These are phyloP conservation scores for Aphelinus certus DNA, from an alignment of 1,140 invertebrate genomes.

Conservation along the genomic window DNA sequence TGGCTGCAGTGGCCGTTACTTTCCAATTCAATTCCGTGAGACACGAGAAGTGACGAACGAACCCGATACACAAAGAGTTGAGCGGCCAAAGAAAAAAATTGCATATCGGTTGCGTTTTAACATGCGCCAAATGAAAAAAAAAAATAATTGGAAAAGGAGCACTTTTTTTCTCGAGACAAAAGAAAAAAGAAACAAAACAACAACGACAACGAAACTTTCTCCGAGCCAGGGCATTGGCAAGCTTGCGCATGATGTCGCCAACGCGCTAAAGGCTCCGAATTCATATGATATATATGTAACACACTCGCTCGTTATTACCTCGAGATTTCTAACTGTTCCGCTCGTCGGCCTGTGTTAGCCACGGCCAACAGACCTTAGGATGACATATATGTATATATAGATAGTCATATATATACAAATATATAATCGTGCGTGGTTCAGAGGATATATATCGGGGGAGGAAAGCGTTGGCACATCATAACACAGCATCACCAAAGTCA, in stretches of 20 bases:
- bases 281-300: conserved; percentile 44
- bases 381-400: no score
- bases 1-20: conserved; percentile 59
- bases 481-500: conserved; percentile 62
- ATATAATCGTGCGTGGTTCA: no score
- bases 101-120: neutral
- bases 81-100: conserved; percentile 19
- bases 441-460: no score
- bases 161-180: conserved; percentile 52
- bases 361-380: no score
- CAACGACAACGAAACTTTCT: conserved; percentile 49
- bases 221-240: conserved; percentile 86
- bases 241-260: conserved; percentile 69
- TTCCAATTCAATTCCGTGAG: conserved; percentile 53
- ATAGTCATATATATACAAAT: no score
- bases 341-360: conserved; percentile 24
- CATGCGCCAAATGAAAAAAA: conserved; percentile 20
- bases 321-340: conserved; percentile 39
- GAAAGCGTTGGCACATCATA: conserved; percentile 65
- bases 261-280: conserved; percentile 59
- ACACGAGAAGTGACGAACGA: conserved; percentile 35
- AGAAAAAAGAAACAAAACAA: no score
- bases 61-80: conserved; percentile 13
- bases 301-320: conserved; percentile 19
- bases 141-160: conserved; percentile 60